A percentile compares a stretch with the other conserved stretches of the same genome.
Evolutionary conservation across 2,113 vertebrate species (phyloP).

Genomic region (Aphyosemion australe): DNA sequence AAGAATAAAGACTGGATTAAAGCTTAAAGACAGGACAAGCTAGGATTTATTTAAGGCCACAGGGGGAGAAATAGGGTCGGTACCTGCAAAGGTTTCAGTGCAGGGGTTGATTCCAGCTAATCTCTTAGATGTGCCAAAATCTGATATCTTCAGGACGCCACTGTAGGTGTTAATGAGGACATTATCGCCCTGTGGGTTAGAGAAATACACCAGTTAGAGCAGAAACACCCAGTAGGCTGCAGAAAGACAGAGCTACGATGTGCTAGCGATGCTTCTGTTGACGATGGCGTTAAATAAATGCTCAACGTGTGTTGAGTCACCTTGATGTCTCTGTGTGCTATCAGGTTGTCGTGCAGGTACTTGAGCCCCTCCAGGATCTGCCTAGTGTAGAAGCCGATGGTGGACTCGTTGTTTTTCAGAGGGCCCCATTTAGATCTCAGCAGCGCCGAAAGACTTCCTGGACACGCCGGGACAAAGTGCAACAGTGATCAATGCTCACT

Average conservation of each 20-base stretch:
- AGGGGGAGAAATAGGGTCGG: not conserved
- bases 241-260: not conserved
- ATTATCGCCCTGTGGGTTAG: slow-evolving; percentile 89
- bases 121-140: slow-evolving; percentile 98
- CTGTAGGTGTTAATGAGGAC: slow-evolving; percentile 99
- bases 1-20: slow-evolving; percentile 9
- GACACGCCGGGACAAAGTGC: slow-evolving; percentile 23
- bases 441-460: slow-evolving; percentile 97
- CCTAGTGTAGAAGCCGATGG: slow-evolving; percentile 97
- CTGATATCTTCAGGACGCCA: slow-evolving; percentile 97
- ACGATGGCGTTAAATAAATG: no score
- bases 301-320: slow-evolving; percentile 61
- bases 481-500: slow-evolving; percentile 1
- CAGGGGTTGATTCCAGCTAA: slow-evolving; percentile 97
- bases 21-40: not conserved
- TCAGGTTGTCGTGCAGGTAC: slow-evolving; percentile 98
- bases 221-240: not conserved
- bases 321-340: slow-evolving; percentile 98
- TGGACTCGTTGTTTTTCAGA: slow-evolving; percentile 95
- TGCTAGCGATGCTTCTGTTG: no score
- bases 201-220: slow-evolving; percentile 30
- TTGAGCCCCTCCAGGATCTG: slow-evolving; percentile 98
- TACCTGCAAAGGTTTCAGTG: slow-evolving; percentile 99
- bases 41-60: not conserved
- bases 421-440: slow-evolving; percentile 98